Evolutionary conservation across 2,797 vertebrate species (phyloP).

Genomic region (Chaenodraco wilsoni): DNA sequence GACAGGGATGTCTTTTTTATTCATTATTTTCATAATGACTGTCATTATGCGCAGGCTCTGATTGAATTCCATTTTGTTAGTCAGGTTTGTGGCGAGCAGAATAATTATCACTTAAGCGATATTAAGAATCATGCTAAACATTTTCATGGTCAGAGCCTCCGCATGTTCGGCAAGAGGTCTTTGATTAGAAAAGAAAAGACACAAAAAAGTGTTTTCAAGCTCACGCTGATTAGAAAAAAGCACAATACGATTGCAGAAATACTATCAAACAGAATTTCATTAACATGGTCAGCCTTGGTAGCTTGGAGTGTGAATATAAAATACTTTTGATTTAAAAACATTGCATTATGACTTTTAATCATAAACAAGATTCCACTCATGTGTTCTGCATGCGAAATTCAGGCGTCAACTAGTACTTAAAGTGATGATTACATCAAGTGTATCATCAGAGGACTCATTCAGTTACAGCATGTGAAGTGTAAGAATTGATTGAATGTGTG

Average conservation of each 20-base stretch:
- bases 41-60: constrained; percentile 95
- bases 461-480: constrained; percentile 46
- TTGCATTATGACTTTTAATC: background rate
- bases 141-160: constrained; percentile 91
- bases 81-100: constrained; percentile 94
- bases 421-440: constrained; percentile 51
- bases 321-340: background rate
- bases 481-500: constrained; percentile 56
- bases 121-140: constrained; percentile 83
- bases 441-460: constrained; percentile 54
- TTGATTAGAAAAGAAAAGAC: constrained; percentile 47
- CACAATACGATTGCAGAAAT: background rate
- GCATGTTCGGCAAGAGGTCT: constrained; percentile 70
- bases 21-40: constrained; percentile 93
- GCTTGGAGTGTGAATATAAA: background rate
- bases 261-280: constrained; percentile 8
- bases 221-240: constrained; percentile 18
- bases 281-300: background rate
- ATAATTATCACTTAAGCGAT: constrained; percentile 97
- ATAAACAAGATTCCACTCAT: background rate
- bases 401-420: constrained; percentile 6
- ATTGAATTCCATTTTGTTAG: constrained; percentile 98
- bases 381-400: constrained; percentile 12
- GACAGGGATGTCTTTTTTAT: constrained; percentile 94
- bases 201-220: constrained; percentile 23